Percentiles rank a stretch among this genome's conserved stretches.
phyloP scores from a whole-genome alignment of 2,888 invertebrate species.

The Caenorhabditis plicata region DNA sequence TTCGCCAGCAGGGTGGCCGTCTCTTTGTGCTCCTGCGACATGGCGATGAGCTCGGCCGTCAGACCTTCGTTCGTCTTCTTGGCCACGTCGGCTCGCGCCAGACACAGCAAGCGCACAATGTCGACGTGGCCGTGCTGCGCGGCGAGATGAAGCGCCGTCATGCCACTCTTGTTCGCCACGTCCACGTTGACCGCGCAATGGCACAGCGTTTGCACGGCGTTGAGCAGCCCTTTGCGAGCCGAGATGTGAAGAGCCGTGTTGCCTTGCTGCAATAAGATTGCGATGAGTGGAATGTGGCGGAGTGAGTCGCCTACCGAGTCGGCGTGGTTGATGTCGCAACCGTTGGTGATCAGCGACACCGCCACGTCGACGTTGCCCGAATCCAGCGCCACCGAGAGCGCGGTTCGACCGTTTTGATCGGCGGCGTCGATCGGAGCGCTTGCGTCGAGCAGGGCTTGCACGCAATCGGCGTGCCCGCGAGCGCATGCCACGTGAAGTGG shows the following conservation, averaged over 20 bases:
- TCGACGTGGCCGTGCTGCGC: conserved; percentile 76
- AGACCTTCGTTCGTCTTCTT: conserved; percentile 71
- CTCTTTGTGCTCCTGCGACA: conserved; percentile 76
- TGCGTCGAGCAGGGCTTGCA: conserved; percentile 69
- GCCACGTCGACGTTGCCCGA: conserved; percentile 69
- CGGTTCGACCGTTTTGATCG: conserved; percentile 71
- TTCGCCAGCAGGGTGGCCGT: conserved; percentile 75
- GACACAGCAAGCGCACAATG: conserved; percentile 75
- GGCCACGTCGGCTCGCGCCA: conserved; percentile 73
- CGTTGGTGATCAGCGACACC: conserved; percentile 72
- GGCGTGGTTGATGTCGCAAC: conserved; percentile 71
- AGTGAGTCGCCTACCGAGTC: conserved; percentile 42
- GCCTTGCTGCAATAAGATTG: conserved; percentile 68
- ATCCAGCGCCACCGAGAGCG: conserved; percentile 73
- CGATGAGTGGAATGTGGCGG: not conserved
- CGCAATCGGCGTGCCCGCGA: conserved; percentile 70
- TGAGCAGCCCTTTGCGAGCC: conserved; percentile 70
- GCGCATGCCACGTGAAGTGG: conserved; percentile 70
- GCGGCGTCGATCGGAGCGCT: conserved; percentile 69
- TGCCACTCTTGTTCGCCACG: conserved; percentile 70
- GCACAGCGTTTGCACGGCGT: conserved; percentile 72
- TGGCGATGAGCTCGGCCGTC: conserved; percentile 78
- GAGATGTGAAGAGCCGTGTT: conserved; percentile 73
- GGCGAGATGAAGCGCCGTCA: conserved; percentile 75
- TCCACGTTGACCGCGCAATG: conserved; percentile 73